phyloP scores from a whole-genome alignment of 1,140 invertebrate genomes.

The Diorhabda elongata region DNA sequence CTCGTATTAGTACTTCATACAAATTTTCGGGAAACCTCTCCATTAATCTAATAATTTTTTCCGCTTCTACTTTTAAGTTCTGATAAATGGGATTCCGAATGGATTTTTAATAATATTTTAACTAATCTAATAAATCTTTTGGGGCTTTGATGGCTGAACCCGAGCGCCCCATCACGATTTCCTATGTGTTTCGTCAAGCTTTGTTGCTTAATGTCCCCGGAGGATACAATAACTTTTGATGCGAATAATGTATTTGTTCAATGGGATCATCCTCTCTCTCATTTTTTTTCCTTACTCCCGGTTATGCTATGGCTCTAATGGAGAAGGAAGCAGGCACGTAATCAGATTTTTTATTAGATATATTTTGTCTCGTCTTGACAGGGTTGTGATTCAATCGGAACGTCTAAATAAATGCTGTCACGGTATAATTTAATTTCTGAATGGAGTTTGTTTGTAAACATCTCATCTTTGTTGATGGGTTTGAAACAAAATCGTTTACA shows the following conservation, averaged over 20 bases:
- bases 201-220: slow-evolving; percentile 1
- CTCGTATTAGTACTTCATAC: too few relatives aligned
- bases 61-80: neutral
- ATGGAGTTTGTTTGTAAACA: too few relatives aligned
- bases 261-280: neutral
- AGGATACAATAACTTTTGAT: slow-evolving; percentile 2
- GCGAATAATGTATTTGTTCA: slow-evolving; percentile 1
- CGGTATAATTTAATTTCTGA: too few relatives aligned
- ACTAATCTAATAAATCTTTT: slow-evolving; percentile 1
- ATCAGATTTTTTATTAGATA: neutral
- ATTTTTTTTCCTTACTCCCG: neutral
- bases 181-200: slow-evolving; percentile 1
- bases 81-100: neutral
- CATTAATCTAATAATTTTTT: slow-evolving; percentile 3
- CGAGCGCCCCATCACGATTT: slow-evolving; percentile 1
- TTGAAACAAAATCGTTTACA: too few relatives aligned
- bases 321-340: neutral
- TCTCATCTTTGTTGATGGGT: too few relatives aligned
- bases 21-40: neutral
- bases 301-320: neutral
- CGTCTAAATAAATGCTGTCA: too few relatives aligned
- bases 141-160: neutral
- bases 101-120: slow-evolving; percentile 3
- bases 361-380: too few relatives aligned
- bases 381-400: too few relatives aligned